phyloP scores from a whole-genome alignment of 2,113 vertebrate genomes.

The Benitochromis conjunctus region DNA sequence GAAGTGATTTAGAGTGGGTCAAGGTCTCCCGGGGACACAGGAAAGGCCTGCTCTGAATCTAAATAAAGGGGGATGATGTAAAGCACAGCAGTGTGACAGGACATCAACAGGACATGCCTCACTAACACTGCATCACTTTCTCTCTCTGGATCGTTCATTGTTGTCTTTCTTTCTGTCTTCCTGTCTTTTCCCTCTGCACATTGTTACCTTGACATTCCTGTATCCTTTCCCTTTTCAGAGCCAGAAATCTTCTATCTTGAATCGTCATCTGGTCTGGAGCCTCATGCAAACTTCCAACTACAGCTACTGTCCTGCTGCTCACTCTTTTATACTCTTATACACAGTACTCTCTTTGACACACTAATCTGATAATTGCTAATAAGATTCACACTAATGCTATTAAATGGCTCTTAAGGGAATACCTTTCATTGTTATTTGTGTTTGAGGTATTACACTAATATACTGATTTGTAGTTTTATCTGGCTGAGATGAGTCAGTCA shows the following conservation, averaged over 20 bases:
- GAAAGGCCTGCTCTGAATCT: conserved; percentile 28
- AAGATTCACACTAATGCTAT: conserved; percentile 46
- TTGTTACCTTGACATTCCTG: conserved; percentile 26
- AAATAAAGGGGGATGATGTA: conserved; percentile 44
- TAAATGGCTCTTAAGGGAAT: conserved; percentile 43
- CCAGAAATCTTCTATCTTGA: conserved; percentile 4
- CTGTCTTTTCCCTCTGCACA: conserved; percentile 11
- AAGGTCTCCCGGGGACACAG: conserved; percentile 40
- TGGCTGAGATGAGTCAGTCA: background rate
- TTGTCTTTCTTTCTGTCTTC: conserved; percentile 14
- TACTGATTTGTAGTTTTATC: conserved; percentile 25
- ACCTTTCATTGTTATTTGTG: conserved; percentile 19
- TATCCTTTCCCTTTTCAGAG: conserved; percentile 1
- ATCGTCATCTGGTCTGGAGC: background rate
- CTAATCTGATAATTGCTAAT: conserved; percentile 44
- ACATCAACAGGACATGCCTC: conserved; percentile 46
- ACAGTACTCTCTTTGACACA: conserved; percentile 5
- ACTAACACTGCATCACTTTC: conserved; percentile 19
- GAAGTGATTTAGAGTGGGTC: conserved; percentile 8
- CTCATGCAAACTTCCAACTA: background rate
- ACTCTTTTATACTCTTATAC: background rate
- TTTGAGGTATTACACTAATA: background rate
- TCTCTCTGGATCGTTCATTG: conserved; percentile 9
- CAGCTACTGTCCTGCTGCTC: background rate
- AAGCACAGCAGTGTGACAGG: conserved; percentile 21